Percentiles rank a stretch among this genome's conserved stretches.
These are phyloP conservation scores for Hippoglossus stenolepis DNA, from an alignment of 2,113 vertebrate species.

Conservation along the genomic window DNA sequence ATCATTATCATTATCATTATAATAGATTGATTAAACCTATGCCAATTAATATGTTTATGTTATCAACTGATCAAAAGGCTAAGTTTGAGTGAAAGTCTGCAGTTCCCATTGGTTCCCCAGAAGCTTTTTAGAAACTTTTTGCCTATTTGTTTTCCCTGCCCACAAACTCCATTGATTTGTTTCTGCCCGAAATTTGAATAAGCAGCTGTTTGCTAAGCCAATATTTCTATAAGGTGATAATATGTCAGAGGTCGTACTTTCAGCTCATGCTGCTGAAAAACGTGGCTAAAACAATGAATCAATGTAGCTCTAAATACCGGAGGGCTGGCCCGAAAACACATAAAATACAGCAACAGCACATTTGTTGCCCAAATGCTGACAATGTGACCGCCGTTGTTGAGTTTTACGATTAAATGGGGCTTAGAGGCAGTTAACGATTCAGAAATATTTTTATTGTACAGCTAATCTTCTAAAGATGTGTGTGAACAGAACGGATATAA, in stretches of 20 bases:
- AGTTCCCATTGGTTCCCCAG: no score
- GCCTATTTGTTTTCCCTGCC: no score
- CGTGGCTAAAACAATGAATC: not conserved
- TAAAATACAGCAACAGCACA: not conserved
- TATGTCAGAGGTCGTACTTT: not conserved
- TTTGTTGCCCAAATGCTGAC: slow-evolving; percentile 1
- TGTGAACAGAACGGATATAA: slow-evolving; percentile 4
- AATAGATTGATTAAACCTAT: no score
- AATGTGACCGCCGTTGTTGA: slow-evolving; percentile 10
- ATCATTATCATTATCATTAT: no score
- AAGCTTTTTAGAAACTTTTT: no score
- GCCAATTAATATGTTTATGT: not conserved
- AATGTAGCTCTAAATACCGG: not conserved
- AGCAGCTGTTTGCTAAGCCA: not conserved
- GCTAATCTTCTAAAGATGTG: slow-evolving; percentile 26
- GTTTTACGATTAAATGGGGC: slow-evolving; percentile 17
- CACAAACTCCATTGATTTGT: not conserved
- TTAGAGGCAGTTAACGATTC: slow-evolving; percentile 34
- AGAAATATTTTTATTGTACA: slow-evolving; percentile 7
- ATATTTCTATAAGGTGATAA: not conserved
- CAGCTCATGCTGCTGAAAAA: not conserved
- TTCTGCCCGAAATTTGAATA: not conserved
- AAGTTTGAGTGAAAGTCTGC: no score
- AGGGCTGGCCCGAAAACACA: not conserved
- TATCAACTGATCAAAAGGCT: not conserved